Evolutionary conservation across 1,140 invertebrate species (phyloP).

Genomic region (Holotrichia oblita): DNA sequence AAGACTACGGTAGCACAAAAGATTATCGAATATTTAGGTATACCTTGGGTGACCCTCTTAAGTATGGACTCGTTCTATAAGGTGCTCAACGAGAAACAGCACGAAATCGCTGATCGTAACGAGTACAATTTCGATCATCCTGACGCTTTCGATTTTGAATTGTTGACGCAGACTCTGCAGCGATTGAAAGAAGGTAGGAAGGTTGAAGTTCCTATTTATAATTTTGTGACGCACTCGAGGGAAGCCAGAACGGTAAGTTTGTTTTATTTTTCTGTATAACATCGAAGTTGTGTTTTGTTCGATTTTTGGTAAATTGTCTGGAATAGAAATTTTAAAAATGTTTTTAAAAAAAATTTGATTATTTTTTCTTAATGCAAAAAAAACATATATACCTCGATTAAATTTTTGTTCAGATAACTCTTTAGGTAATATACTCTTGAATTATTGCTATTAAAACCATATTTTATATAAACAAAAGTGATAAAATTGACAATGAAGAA

Average conservation of each 20-base stretch:
- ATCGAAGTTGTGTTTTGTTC: too few relatives aligned
- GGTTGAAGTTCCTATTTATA: conserved; percentile 97
- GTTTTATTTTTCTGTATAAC: too few relatives aligned
- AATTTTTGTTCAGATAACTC: too few relatives aligned
- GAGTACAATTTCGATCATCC: conserved; percentile 99
- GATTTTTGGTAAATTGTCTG: too few relatives aligned
- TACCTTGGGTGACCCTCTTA: conserved; percentile 98
- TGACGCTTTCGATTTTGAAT: conserved; percentile 98
- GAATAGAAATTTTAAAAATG: too few relatives aligned
- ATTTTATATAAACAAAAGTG: too few relatives aligned
- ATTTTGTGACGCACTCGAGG: conserved; percentile 95
- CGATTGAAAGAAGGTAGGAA: conserved; percentile 95
- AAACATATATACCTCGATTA: too few relatives aligned
- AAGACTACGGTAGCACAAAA: conserved; percentile 98
- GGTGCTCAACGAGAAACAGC: conserved; percentile 94
- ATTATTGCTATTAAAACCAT: too few relatives aligned
- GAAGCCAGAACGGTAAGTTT: conserved; percentile 81
- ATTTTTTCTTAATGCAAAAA: too few relatives aligned
- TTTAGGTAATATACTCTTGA: too few relatives aligned
- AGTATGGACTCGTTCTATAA: conserved; percentile 99
- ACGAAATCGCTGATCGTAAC: conserved; percentile 83
- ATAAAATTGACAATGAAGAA: too few relatives aligned
- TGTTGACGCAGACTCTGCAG: conserved; percentile 85
- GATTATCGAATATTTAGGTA: conserved; percentile 96
- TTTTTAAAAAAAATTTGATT: too few relatives aligned